Conservation (phyloP, 1,140 invertebrate species). For the Conus betulinus region DNA sequence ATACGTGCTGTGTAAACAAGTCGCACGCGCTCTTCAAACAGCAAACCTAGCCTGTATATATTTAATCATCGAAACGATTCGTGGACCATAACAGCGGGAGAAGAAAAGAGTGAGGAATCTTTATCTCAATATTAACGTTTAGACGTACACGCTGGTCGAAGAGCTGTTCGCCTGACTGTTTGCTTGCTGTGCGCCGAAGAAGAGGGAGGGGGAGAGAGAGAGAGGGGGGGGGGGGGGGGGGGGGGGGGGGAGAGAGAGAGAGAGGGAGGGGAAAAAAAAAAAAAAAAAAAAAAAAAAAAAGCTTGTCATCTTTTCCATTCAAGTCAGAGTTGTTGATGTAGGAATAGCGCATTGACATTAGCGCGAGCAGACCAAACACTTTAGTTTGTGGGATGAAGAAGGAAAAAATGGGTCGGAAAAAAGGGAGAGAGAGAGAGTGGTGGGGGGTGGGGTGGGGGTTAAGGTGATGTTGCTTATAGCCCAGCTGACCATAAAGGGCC, state of each 20-base stretch:
- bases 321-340: background rate
- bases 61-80: background rate
- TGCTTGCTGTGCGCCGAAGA: background rate
- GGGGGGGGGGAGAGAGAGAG: background rate
- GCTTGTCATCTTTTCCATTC: background rate
- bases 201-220: background rate
- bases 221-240: background rate
- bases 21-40: no score
- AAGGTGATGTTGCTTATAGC: no score
- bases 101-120: background rate
- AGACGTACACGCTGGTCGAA: background rate
- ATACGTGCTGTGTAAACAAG: no score
- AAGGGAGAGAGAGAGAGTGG: no score
- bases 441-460: no score
- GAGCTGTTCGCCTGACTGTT: background rate
- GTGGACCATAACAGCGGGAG: background rate
- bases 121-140: background rate
- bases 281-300: background rate
- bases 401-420: no score
- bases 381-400: background rate
- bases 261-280: background rate
- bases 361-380: slow-evolving; percentile 8
- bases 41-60: background rate
- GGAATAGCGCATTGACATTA: background rate
- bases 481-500: no score